These are phyloP conservation scores for Loriculus beryllinus DNA, from an alignment of 2,797 vertebrate species.

Conservation along the genomic window DNA sequence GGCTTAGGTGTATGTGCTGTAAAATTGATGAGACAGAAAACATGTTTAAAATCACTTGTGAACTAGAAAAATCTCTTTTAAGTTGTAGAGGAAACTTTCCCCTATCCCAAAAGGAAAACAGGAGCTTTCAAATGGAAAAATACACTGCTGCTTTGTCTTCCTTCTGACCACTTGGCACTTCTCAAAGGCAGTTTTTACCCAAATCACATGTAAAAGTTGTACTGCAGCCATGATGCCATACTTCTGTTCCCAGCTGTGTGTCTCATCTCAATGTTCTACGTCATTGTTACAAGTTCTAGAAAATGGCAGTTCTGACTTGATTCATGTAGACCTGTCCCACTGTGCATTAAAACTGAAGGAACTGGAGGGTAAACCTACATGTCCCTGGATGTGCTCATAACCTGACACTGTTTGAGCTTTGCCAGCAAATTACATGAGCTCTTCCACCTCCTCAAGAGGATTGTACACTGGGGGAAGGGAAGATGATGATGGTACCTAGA, in stretches of 20 bases:
- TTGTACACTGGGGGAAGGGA: not conserved
- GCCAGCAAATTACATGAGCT: not conserved
- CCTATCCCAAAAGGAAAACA: not conserved
- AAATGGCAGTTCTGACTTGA: not conserved
- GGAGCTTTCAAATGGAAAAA: not conserved
- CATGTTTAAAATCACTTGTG: not conserved
- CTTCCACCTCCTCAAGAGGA: not conserved
- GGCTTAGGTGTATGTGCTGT: not conserved
- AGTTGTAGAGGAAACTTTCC: not conserved
- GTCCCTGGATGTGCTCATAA: not conserved
- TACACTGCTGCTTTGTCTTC: not conserved
- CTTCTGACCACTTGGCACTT: not conserved
- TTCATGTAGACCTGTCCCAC: not conserved
- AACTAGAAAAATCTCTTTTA: not conserved
- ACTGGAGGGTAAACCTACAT: not conserved
- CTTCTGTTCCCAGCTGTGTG: not conserved
- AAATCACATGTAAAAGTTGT: not conserved
- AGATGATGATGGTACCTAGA: not conserved
- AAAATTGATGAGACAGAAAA: not conserved
- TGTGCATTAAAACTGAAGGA: fast-evolving
- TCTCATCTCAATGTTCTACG: fast-evolving
- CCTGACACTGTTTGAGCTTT: not conserved
- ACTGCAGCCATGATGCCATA: fast-evolving
- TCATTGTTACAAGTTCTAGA: not conserved
- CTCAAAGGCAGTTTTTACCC: not conserved